Conservation (phyloP, 2,113 vertebrate species). For the Paratilapia polleni region DNA sequence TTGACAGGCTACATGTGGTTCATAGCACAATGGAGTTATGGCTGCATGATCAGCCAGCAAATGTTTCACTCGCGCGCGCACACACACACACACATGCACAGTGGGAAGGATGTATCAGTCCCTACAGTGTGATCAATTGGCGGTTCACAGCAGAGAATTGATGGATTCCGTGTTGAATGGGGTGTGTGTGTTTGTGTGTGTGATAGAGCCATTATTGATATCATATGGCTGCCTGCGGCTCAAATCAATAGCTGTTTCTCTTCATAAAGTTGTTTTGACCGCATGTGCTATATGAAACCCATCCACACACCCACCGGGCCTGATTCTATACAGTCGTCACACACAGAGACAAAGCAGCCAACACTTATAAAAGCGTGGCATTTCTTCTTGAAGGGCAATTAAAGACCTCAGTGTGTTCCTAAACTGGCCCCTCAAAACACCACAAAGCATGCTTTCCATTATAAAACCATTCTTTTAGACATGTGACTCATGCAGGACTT, state of each 20-base stretch:
- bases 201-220: slow-evolving; percentile 63
- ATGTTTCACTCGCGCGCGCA: neutral
- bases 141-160: slow-evolving; percentile 45
- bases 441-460: slow-evolving; percentile 23
- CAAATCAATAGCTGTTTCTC: slow-evolving; percentile 71
- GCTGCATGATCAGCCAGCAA: neutral
- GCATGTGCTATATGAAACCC: slow-evolving; percentile 50
- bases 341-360: slow-evolving; percentile 16
- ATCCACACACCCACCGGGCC: slow-evolving; percentile 10
- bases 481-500: neutral
- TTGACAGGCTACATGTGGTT: slow-evolving; percentile 22
- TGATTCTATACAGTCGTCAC: slow-evolving; percentile 1
- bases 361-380: slow-evolving; percentile 8
- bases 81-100: slow-evolving; percentile 11
- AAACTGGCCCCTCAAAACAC: slow-evolving; percentile 10
- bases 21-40: slow-evolving; percentile 4
- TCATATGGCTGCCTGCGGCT: slow-evolving; percentile 53
- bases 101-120: slow-evolving; percentile 22
- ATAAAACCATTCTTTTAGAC: neutral
- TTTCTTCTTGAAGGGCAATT: slow-evolving; percentile 40
- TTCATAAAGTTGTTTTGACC: slow-evolving; percentile 70
- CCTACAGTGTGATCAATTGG: slow-evolving; percentile 48
- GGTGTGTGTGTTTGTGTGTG: slow-evolving; percentile 17
- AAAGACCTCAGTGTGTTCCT: slow-evolving; percentile 14
- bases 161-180: slow-evolving; percentile 54